Conservation (phyloP, 1,140 invertebrate species). For the Pemphigus obesinymphae region DNA sequence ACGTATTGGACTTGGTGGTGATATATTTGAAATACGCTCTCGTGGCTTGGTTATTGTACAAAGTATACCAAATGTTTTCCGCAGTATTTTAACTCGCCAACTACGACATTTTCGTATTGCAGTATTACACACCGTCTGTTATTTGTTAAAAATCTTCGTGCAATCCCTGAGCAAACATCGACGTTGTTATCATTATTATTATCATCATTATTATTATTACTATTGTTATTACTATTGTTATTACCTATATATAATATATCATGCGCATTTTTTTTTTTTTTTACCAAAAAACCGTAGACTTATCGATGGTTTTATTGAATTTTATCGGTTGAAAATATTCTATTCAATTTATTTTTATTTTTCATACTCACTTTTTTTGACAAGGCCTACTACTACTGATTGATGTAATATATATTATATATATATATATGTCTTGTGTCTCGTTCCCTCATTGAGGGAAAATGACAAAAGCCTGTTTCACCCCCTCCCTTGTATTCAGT, state of each 20-base stretch:
- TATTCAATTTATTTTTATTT: background rate
- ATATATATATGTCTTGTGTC: no score
- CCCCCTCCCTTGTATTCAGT: background rate
- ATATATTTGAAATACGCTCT: conserved; percentile 51
- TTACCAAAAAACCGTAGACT: background rate
- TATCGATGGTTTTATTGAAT: background rate
- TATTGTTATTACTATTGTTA: no score
- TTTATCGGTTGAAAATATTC: background rate
- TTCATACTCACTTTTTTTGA: no score
- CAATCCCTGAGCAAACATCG: no score
- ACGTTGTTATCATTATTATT: background rate
- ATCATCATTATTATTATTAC: background rate
- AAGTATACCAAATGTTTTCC: background rate
- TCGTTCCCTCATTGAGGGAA: background rate
- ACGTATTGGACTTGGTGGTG: conserved; percentile 54
- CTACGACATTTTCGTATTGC: background rate
- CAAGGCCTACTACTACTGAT: no score
- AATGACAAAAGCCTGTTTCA: conserved; percentile 23
- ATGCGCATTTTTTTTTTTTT: background rate
- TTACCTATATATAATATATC: background rate
- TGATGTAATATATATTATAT: no score
- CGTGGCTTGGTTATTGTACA: conserved; percentile 43
- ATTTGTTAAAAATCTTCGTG: no score
- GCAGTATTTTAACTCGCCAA: background rate
- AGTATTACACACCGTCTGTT: no score